Base-by-base conservation (phyloP, 2,113 vertebrate species). In the Labeo catla region DNA sequence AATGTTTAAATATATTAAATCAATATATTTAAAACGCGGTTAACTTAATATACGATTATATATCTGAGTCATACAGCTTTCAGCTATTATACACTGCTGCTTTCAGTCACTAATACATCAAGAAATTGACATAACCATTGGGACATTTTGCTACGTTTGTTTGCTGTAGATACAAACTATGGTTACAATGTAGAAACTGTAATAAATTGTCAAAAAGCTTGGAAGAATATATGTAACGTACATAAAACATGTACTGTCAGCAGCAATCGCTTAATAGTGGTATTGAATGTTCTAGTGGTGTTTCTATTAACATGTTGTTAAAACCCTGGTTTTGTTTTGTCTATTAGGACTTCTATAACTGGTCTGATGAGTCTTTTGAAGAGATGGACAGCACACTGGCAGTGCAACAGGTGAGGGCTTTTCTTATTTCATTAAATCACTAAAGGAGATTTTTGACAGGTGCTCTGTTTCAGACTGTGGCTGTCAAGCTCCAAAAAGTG, bases 331-430 rank as follows among this genome's bases (percentile, higher is more conserved):
- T 57, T 39, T 87, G 23, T 1, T 76, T 47, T 87, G 10, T 61
- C 77, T 34, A 15, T 43, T 77, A 99, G 98, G 98, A 99, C 92
- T 99, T 99, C 94, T 99, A 99, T 95, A 99, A 97, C 92, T 99
- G 98, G 98, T 97, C 98, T 45, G 98, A 99, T 98, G 98, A 99
- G 87, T 99, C 98, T n/a, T 99, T 99, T 92, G 98, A 99, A 93
- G 98, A 99, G 92, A 99, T 99, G 98, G 98, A 99, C 91, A 99
- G 98, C 93, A 99, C 98, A 0, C 93, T 99, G 90, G 98, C 98
- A 92, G 98, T 99, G 86, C 98, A 99, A 90, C 98, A 99, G 97
- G 98, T 99, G 95, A 79, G 90, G 5, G 4, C 10, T 54, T 57
- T 39, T 39, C 2, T 36, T 36, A 54, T 1, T 6, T 45, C 10